phyloP scores from a whole-genome alignment of 2,797 vertebrate species.

The Tokudaia muenninki region DNA sequence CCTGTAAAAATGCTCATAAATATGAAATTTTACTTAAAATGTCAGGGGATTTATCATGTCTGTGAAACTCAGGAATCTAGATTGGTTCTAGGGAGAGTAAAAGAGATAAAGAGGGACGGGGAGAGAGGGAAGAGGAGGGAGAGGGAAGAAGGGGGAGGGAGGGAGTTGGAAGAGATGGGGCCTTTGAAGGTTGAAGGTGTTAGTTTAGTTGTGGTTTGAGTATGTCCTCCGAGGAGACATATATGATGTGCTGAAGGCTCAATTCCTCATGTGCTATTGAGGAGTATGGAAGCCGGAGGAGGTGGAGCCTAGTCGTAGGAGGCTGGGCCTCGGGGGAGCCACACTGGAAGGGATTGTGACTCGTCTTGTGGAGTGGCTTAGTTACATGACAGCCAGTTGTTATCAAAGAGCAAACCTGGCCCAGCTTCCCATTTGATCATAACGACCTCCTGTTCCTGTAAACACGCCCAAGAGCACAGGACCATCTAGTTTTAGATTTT shows the following conservation, averaged over 20 bases:
- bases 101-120: not conserved
- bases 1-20: slow-evolving; percentile 39
- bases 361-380: not conserved
- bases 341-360: not conserved
- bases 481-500: not conserved
- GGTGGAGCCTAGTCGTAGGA: not conserved
- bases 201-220: not conserved
- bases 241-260: not conserved
- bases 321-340: not conserved
- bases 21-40: not conserved
- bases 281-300: not conserved
- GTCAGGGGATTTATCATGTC: not conserved
- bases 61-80: slow-evolving; percentile 27
- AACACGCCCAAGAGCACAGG: not conserved
- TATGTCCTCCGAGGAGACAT: not conserved
- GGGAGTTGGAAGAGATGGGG: too few species aligned
- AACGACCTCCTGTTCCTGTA: not conserved
- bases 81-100: not conserved
- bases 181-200: not conserved
- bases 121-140: too few species aligned
- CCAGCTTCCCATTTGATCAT: not conserved
- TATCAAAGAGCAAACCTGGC: not conserved
- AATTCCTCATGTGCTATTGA: not conserved
- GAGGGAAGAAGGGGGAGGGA: not conserved
- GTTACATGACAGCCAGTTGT: not conserved